A percentile compares a stretch with the other conserved stretches of the same genome.
Evolutionary conservation across 2,797 vertebrate species (phyloP).

Genomic region (Astyanax mexicanus): DNA sequence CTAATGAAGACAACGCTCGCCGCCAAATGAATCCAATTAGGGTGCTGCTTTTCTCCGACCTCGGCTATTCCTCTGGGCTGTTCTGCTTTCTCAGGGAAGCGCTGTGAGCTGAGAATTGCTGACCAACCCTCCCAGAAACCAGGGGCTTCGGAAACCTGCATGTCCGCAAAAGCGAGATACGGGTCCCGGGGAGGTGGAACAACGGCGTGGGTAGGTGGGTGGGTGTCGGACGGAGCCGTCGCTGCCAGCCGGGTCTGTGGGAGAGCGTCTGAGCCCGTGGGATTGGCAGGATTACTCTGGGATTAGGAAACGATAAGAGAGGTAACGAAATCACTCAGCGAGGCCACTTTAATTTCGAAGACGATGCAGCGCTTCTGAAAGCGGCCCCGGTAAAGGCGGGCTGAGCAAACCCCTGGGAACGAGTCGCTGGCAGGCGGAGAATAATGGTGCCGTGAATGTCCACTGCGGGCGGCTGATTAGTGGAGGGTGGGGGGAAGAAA

Average conservation of each 20-base stretch:
- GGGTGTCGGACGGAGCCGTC: neutral
- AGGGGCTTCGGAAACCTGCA: constrained; percentile 33
- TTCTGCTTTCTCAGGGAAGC: constrained; percentile 50
- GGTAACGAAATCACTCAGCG: constrained; percentile 72
- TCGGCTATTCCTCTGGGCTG: constrained; percentile 57
- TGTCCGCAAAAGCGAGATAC: constrained; percentile 47
- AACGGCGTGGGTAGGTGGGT: too few relatives aligned
- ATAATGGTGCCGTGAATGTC: constrained; percentile 33
- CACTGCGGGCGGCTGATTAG: constrained; percentile 51
- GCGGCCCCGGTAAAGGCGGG: constrained; percentile 65
- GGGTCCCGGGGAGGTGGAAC: neutral
- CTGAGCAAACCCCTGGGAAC: constrained; percentile 43
- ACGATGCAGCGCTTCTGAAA: constrained; percentile 67
- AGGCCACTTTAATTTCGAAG: constrained; percentile 70
- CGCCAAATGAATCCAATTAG: constrained; percentile 79
- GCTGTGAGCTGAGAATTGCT: constrained; percentile 60
- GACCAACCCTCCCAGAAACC: constrained; percentile 43
- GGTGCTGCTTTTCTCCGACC: constrained; percentile 67
- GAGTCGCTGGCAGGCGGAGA: constrained; percentile 56
- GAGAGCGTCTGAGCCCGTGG: neutral
- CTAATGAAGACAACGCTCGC: constrained; percentile 78
- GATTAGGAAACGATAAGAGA: constrained; percentile 76
- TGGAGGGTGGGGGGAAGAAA: constrained; percentile 36
- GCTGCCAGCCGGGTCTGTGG: neutral
- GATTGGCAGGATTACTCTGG: constrained; percentile 73